Percentiles rank a stretch among this genome's conserved stretches.
Evolutionary conservation across 2,797 vertebrate species (phyloP).

Genomic region (Sebastes matsubarae): DNA sequence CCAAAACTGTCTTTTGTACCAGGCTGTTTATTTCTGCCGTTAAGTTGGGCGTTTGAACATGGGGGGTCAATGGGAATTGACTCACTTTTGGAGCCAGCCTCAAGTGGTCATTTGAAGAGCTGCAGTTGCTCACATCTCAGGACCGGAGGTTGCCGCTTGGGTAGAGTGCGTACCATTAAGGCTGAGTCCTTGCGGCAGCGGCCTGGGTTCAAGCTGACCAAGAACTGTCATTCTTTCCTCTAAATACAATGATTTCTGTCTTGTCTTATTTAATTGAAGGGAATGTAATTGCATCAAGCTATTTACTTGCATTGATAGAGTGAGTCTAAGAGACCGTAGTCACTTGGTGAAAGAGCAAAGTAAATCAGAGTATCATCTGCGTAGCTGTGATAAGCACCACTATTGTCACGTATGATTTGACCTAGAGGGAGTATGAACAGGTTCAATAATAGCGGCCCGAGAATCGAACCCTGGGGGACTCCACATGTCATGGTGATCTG

Average conservation of each 20-base stretch:
- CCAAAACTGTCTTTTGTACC: too few species aligned
- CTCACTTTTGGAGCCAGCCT: too few species aligned
- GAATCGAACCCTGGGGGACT: neutral
- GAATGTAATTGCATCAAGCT: neutral
- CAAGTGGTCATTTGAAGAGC: too few species aligned
- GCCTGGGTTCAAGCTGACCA: neutral
- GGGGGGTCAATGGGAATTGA: too few species aligned
- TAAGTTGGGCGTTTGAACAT: too few species aligned
- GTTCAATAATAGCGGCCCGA: neutral
- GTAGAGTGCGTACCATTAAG: too few species aligned
- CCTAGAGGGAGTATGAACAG: neutral
- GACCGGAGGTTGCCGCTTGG: too few species aligned
- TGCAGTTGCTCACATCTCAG: too few species aligned
- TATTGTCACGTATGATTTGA: neutral
- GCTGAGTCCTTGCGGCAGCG: rapidly evolving
- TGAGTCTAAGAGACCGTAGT: neutral
- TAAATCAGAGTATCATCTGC: neutral
- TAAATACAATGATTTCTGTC: neutral
- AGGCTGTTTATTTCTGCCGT: too few species aligned
- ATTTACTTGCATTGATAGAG: neutral
- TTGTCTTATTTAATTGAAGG: neutral
- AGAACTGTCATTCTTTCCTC: neutral
- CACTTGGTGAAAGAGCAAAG: neutral
- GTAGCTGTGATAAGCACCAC: neutral
- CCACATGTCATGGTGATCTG: neutral